Evolutionary conservation across 2,113 vertebrate genomes (phyloP).

Genomic region (Alexandromys fortis): DNA sequence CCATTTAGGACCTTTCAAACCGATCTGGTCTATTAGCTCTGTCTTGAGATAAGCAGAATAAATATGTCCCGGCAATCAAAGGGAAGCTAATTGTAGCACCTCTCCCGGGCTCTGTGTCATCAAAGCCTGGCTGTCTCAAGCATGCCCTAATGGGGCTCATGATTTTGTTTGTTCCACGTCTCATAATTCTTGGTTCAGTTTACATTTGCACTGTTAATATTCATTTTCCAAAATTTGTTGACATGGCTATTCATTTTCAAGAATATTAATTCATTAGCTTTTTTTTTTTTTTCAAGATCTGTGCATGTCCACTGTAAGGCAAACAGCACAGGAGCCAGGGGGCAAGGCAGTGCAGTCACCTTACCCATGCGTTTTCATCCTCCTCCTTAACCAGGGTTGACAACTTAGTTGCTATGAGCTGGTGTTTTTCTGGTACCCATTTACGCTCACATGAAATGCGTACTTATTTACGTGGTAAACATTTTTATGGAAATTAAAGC

Average conservation of each 20-base stretch:
- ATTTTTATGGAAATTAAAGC: slow-evolving; percentile 35
- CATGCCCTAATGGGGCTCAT: slow-evolving; percentile 64
- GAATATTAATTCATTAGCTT: slow-evolving; percentile 33
- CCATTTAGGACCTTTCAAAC: slow-evolving; percentile 67
- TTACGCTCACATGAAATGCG: not conserved
- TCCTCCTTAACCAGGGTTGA: not conserved
- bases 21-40: slow-evolving; percentile 63
- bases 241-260: slow-evolving; percentile 53
- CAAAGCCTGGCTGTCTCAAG: slow-evolving; percentile 51
- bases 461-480: slow-evolving; percentile 2
- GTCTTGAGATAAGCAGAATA: slow-evolving; percentile 68
- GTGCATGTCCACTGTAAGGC: not conserved
- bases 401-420: not conserved
- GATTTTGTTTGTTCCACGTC: slow-evolving; percentile 70
- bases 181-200: slow-evolving; percentile 63
- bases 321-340: not conserved
- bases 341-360: not conserved
- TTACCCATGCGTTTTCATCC: not conserved
- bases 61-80: slow-evolving; percentile 70
- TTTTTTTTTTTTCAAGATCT: not conserved
- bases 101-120: slow-evolving; percentile 60
- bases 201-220: slow-evolving; percentile 63
- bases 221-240: slow-evolving; percentile 55
- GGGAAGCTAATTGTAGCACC: slow-evolving; percentile 66
- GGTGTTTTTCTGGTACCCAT: not conserved